A percentile compares a stretch with the other conserved stretches of the same genome.
Conservation (phyloP, 2,888 invertebrate species). For the Eilema caniola region DNA sequence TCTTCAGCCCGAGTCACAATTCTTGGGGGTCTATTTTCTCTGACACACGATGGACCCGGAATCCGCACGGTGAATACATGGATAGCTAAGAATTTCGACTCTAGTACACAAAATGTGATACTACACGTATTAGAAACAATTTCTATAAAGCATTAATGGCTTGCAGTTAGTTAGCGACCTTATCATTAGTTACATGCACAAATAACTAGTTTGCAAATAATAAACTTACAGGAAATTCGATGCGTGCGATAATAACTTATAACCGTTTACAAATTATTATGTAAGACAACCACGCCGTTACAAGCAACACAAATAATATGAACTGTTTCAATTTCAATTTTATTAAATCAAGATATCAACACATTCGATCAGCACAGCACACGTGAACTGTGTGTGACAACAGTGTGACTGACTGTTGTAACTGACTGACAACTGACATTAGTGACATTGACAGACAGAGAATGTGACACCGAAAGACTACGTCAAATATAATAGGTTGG, state of each 20-base stretch:
- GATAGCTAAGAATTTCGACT: too few relatives aligned
- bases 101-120: background rate
- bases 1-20: too few relatives aligned
- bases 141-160: background rate
- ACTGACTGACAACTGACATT: too few relatives aligned
- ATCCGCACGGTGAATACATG: too few relatives aligned
- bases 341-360: background rate
- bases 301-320: background rate
- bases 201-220: background rate
- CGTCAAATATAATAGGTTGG: too few relatives aligned
- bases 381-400: too few relatives aligned
- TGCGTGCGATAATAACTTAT: background rate
- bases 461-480: too few relatives aligned
- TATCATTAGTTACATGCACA: background rate
- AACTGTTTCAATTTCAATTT: background rate
- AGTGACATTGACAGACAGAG: too few relatives aligned
- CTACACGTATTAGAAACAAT: background rate
- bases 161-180: background rate
- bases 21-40: too few relatives aligned
- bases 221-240: background rate
- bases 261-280: background rate
- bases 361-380: background rate
- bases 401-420: too few relatives aligned
- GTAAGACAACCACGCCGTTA: background rate
- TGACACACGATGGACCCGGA: too few relatives aligned